phyloP scores from a whole-genome alignment of 2,113 vertebrate species.

The Podarcis raffonei region DNA sequence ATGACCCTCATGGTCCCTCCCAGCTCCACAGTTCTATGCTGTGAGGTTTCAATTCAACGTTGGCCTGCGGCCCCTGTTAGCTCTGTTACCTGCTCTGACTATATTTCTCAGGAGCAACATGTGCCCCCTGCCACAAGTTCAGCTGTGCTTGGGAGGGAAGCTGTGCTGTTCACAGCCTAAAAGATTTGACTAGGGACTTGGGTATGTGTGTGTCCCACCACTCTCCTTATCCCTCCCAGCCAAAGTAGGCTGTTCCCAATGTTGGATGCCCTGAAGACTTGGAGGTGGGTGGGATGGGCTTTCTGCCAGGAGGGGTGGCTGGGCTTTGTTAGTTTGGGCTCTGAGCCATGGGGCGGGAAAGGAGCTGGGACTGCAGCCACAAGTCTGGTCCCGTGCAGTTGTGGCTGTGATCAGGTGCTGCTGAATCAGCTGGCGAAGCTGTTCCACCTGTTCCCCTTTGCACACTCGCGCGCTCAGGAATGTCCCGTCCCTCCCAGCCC shows the following conservation, averaged over 20 bases:
- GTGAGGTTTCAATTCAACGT: neutral
- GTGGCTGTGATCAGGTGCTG: conserved; percentile 24
- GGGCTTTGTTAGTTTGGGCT: neutral
- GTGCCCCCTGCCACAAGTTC: too few species aligned
- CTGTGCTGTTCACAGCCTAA: neutral
- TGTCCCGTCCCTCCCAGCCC: neutral
- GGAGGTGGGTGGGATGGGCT: neutral
- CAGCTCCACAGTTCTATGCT: too few species aligned
- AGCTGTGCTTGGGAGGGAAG: neutral
- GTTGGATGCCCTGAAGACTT: neutral
- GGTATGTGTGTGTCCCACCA: too few species aligned
- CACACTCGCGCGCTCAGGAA: neutral
- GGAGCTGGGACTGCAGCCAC: neutral
- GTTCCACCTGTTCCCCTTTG: conserved; percentile 30
- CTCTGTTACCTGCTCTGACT: neutral
- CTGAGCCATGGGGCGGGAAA: neutral
- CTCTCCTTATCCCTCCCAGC: neutral
- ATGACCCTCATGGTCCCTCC: too few species aligned
- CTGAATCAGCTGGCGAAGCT: conserved; percentile 22
- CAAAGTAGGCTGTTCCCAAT: neutral
- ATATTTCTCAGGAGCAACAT: neutral
- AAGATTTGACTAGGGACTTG: neutral
- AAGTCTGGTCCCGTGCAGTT: conserved; percentile 13
- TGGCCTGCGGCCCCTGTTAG: neutral
- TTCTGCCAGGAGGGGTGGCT: neutral